These are phyloP conservation scores for Colius striatus DNA, from an alignment of 2,113 vertebrate genomes.

Conservation along the genomic window DNA sequence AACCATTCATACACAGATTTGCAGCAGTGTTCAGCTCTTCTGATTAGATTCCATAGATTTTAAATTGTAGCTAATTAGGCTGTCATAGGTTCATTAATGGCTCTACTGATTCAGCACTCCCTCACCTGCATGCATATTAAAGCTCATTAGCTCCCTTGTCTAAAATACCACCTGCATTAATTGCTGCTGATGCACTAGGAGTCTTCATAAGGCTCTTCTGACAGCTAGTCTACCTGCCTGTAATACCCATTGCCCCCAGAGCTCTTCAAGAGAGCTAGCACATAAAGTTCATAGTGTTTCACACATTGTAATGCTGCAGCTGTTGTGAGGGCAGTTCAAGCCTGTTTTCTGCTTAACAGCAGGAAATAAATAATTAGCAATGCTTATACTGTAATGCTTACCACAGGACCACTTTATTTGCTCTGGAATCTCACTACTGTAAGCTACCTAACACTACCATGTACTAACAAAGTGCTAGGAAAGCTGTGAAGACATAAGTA, in stretches of 20 bases:
- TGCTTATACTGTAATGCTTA: conserved; percentile 59
- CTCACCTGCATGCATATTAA: conserved; percentile 99
- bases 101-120: conserved; percentile 94
- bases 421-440: conserved; percentile 32
- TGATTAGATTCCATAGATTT: conserved; percentile 99
- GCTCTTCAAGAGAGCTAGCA: conserved; percentile 61
- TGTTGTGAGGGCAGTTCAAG: conserved; percentile 76
- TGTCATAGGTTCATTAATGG: conserved; percentile 99
- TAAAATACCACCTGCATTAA: conserved; percentile 98
- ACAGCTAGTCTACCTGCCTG: conserved; percentile 81
- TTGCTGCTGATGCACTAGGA: conserved; percentile 89
- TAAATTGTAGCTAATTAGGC: conserved; percentile 99
- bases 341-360: conserved; percentile 77
- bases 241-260: conserved; percentile 67
- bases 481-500: neutral
- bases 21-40: conserved; percentile 90
- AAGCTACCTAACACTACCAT: neutral
- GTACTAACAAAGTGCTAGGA: neutral
- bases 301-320: conserved; percentile 70
- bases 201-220: conserved; percentile 83
- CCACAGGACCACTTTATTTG: conserved; percentile 39
- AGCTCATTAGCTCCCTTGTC: conserved; percentile 99
- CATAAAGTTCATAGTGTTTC: conserved; percentile 52
- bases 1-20: conserved; percentile 95
- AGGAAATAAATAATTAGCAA: conserved; percentile 80